Evolutionary conservation across 2,888 invertebrate species (phyloP).

Genomic region (Seira ritae): DNA sequence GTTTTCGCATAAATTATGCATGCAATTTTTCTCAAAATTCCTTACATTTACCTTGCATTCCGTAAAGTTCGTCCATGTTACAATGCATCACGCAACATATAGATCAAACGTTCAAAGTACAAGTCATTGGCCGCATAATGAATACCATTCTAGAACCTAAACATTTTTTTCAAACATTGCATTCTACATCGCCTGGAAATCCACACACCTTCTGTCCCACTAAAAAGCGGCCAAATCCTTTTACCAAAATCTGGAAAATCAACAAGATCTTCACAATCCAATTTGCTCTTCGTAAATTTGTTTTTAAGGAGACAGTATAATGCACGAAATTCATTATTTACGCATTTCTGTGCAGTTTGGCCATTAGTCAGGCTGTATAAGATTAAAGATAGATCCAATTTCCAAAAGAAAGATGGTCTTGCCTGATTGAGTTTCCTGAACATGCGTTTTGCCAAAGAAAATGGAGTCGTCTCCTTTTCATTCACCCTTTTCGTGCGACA

Average conservation of each 20-base stretch:
- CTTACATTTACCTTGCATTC: too few relatives aligned
- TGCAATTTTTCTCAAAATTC: too few relatives aligned
- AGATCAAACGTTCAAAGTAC: too few relatives aligned
- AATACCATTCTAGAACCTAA: too few relatives aligned
- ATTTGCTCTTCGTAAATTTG: background rate
- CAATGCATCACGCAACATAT: too few relatives aligned
- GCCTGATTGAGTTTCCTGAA: conserved; percentile 54
- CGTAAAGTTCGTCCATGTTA: too few relatives aligned
- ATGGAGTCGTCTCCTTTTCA: conserved; percentile 32
- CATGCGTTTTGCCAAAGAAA: conserved; percentile 45
- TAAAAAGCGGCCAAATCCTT: background rate
- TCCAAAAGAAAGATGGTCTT: conserved; percentile 9
- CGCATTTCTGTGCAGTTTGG: background rate
- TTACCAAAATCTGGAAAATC: background rate
- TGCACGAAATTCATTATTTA: background rate
- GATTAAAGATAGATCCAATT: background rate
- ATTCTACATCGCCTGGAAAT: too few relatives aligned
- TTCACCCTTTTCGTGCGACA: background rate
- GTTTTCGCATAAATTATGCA: too few relatives aligned
- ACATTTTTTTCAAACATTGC: too few relatives aligned
- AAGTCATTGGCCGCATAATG: too few relatives aligned
- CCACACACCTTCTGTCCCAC: too few relatives aligned
- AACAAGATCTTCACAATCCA: background rate
- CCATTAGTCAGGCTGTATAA: background rate
- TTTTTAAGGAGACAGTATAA: background rate